Evolutionary conservation across 2,113 vertebrate genomes (phyloP), one percentile per base, ranked within the genome.

Genomic region (Synchiropus splendidus): DNA sequence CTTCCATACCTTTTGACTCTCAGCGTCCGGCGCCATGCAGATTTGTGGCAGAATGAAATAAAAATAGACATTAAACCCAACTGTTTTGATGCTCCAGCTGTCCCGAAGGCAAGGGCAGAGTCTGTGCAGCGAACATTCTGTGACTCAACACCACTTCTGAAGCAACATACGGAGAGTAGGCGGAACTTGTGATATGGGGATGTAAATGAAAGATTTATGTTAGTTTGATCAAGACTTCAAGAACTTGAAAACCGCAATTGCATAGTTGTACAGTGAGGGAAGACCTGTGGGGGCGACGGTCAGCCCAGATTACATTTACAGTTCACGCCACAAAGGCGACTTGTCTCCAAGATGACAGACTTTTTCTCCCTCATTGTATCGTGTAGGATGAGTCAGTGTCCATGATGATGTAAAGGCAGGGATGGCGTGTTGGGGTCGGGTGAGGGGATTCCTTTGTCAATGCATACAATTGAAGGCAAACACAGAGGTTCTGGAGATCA

Each of bases 361-460:
- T 56, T 49, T 13, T 34, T n/a, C 35, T 16, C 21, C 30, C 51
- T 51, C 59, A 58, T 58, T 66, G 58, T 64, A 64, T 40, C 51
- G 68, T 43, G 39, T 27, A 6, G 59, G 45, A 31, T 67, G 65
- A 68, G 62, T 70, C 71, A 77, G 39, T 30, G 31, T 64, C 48
- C 32, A 52, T 58, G 64, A 51, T 27, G 63, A 46, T 31, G 16
- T 52, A 12, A 36, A 55, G 67, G 52, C 54, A 39, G 27, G 10
- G 3, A 64, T 70, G 61, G 58, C 77, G 60, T 63, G 67, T 48
- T 53, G 62, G 54, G 66, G 59, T 48, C 16, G 16, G 34, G 16
- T 14, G 16, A 52, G 71, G 78, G 74, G 77, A 76, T 76, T 70
- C 74, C 64, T 60, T 47, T 10, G 32, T 48, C 54, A 62, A 64